Base-by-base conservation (phyloP, 1,140 invertebrate genomes). In the Cecropterus lyciades region DNA sequence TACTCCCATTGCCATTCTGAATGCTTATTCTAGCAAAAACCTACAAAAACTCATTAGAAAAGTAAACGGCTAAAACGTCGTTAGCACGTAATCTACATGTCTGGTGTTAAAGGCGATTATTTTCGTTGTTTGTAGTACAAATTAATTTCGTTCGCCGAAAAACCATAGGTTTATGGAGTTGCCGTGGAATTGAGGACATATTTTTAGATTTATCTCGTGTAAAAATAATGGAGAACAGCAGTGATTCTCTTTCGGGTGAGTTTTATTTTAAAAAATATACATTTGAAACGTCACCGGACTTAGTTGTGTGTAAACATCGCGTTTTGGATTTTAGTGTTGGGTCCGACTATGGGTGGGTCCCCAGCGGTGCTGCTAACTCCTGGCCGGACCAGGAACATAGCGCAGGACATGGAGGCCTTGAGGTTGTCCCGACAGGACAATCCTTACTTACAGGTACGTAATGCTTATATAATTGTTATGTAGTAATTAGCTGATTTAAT, bases 361-460 rank as follows among this genome's bases (percentile, higher is more conserved):
- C 95, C 95, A 10, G 94, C 95, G 66, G 90, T 95, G 68, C 94
- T 95, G 56, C 86, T 95, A 69, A 96, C 95, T 70, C 95, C 95
- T 42, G 95, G 95, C 42, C 93, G 95, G 73, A 95, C 95, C 56
- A 93, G 96, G 72, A 96, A 96, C 88, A 96, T 97, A 75, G 95
- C 96, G 83, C 95, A 96, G 87, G 96, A 97, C 79, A 97, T 97
- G 96, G 95, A 96, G 88, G 95, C 96, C 14, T 89, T 97, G 17
- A 93, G 96, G 68, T 92, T 96, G 15, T 97, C 96, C 24, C 91
- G 96, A 67, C 96, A 97, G 89, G 96, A 97, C 82, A 97, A 97
- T 93, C 96, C 96, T 16, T 97, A 96, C 86, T 90, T 97, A 67
- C 95, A 96, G 93, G 95, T 95, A 80, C 53, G 63, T 52, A 15